Conservation (phyloP, 2,888 invertebrate genomes). For the Catocala fraxini region DNA sequence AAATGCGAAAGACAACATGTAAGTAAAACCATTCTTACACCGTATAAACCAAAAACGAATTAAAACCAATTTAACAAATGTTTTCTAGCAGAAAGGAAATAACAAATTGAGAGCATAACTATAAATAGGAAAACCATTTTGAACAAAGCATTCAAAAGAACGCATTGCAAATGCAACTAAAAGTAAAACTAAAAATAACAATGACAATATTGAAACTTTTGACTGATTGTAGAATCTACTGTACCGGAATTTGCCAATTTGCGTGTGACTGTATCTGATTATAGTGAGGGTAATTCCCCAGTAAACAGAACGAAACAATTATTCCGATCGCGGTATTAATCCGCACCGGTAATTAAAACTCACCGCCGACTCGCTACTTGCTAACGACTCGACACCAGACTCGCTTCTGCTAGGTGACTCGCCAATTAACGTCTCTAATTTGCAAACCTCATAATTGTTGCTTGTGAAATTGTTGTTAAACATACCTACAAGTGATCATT, state of each 20-base stretch:
- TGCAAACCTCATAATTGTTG: slow-evolving; percentile 41
- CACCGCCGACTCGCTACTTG: slow-evolving; percentile 19
- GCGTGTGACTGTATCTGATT: not conserved
- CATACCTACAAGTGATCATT: slow-evolving; percentile 17
- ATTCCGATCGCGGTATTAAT: slow-evolving; percentile 45
- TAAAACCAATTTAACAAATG: too few relatives aligned
- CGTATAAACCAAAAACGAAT: too few relatives aligned
- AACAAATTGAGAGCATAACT: not conserved
- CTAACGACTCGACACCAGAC: slow-evolving; percentile 32
- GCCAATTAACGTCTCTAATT: slow-evolving; percentile 45
- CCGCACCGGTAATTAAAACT: slow-evolving; percentile 46
- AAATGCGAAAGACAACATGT: too few relatives aligned
- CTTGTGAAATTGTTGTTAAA: slow-evolving; percentile 30
- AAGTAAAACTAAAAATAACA: not conserved
- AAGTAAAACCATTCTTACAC: too few relatives aligned
- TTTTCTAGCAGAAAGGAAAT: not conserved
- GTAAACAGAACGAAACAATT: slow-evolving; percentile 45
- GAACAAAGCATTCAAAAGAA: not conserved
- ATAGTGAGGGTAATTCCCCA: slow-evolving; percentile 29
- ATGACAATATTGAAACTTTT: not conserved
- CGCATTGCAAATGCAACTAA: not conserved
- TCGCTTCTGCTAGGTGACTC: slow-evolving; percentile 33
- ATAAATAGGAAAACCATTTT: too few relatives aligned
- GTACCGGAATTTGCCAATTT: not conserved
- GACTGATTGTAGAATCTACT: slow-evolving; percentile 3